A percentile compares a stretch with the other conserved stretches of the same genome.
Conservation (phyloP, 2,888 invertebrate genomes). For the Margaritifera margaritifera region DNA sequence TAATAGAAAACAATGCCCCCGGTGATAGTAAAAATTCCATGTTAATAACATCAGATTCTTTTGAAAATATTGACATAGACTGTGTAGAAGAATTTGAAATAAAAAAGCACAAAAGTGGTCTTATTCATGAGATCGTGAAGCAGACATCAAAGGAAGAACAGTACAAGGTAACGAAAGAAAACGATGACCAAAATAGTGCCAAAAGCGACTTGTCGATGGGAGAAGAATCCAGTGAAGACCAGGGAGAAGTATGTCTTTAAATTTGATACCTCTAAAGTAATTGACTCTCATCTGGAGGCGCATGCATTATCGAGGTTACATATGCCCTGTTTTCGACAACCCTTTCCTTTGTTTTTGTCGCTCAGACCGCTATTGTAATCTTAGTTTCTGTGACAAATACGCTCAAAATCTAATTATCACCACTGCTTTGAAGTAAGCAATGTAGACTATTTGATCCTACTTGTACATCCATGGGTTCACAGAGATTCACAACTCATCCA, state of each 20-base stretch:
- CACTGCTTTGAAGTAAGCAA: no score
- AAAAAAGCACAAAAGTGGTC: conserved; percentile 34
- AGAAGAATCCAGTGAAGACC: conserved; percentile 50
- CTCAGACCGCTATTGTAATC: no score
- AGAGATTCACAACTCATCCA: no score
- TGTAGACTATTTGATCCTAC: no score
- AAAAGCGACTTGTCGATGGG: conserved; percentile 32
- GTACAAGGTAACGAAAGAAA: conserved; percentile 13
- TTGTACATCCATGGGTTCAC: no score
- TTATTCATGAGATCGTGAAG: conserved; percentile 50
- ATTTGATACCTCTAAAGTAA: conserved; percentile 8
- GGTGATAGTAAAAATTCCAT: conserved; percentile 80
- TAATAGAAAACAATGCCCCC: conserved; percentile 71
- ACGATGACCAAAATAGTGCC: conserved; percentile 12
- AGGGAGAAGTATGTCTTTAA: conserved; percentile 31
- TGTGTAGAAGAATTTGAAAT: conserved; percentile 29
- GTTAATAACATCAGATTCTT: conserved; percentile 77
- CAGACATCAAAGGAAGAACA: conserved; percentile 37
- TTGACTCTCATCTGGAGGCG: neutral
- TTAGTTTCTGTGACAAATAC: no score
- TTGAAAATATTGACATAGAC: conserved; percentile 63
- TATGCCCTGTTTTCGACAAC: no score
- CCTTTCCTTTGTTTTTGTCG: neutral
- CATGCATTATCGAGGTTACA: neutral
- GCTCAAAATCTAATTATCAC: no score